Base-by-base conservation (phyloP, 2,888 invertebrate species). In the Athalia rosae region DNA sequence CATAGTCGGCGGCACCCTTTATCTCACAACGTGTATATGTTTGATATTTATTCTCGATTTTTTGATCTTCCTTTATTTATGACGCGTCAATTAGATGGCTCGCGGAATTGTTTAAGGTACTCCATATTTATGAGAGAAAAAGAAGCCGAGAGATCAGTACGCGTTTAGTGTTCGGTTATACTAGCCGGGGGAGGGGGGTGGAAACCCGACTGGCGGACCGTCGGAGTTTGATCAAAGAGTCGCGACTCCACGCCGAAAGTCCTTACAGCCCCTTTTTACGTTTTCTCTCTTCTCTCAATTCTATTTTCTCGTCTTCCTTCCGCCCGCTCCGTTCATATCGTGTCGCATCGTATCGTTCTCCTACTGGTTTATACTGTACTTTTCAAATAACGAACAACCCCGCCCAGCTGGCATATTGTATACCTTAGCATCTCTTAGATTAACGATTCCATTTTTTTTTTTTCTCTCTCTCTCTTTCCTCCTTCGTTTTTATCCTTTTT, bases 91-190 rank as follows among this genome's bases (percentile, higher is more conserved):
- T 88, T 87, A 87, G 84, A 87, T 84, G 84, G 82, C 83, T 80
- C 78, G 74, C 76, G 61, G 79, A 66, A 69, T 47, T 71, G 62
- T 76, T 80, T 81, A 82, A 76, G 79, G 67, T 84, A 81, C 84
- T 87, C 84, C 85, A 86, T 87, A 87, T 87, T 88, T 86, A 87
- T 87, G 86, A 81, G 84, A 87, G 83, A 87, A 85, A 85, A 85
- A 82, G 84, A 81, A 28, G 28, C 28, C 28, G 28, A 28, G 83
- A 87, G 83, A 87, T 87, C 86, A 86, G 82, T 84, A 84, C 85
- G 84, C 85, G 85, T 87, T 87, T 88, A 88, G 86, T 87, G 84
- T 28, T 28, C 28, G 28, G 28, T 28, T 28, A 28, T 61, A 74
- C n/a, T 15, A 8, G 61, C 61, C 15, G 13, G n/a, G 53, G 56